Evolutionary conservation across 2,113 vertebrate genomes (phyloP), one percentile per base, ranked within the genome.

Genomic region (Spilogale gracilis): DNA sequence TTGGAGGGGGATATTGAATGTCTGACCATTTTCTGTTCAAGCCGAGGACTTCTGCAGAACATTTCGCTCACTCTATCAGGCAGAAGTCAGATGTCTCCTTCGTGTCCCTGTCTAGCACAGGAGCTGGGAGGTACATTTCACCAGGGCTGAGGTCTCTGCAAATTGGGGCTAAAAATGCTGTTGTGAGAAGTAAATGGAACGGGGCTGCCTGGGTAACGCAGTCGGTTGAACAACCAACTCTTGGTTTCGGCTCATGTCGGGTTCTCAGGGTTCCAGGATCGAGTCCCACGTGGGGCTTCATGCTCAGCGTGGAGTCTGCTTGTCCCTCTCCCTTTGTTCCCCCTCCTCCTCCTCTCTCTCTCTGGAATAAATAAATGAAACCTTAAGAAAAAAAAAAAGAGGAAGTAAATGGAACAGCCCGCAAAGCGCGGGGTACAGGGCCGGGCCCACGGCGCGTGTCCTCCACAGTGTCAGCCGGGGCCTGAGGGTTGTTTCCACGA

Each of bases 361-460:
- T 65, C 27, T 65, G 30, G 63, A 32, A 67, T 32, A 67, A 67
- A 67, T 32, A 32, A 67, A 67, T 67, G 32, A 65, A 65, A 65
- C 5, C 27, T 65, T 65, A 65, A 67, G 30, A 14, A 14, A 32
- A 32, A 65, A 30, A 25, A 25, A 27, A 27, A 30, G 61, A 65
- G 16, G 63, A 65, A 67, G 30, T 67, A 67, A 32, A 67, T 32
- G n/a, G 71, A 73, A 73, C 8, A 12, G 50, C 10, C 17, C 0
- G 0, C 3, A 25, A 21, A 67, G 78, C 3, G 0, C 65, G 4
- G 20, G 56, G 58, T 6, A 4, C 4, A 12, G n/a, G 4, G 2
- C n/a, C 54, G 23, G 45, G 45, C 43, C 61, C 17, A 1, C 1
- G 8, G 25, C 6, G 63, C 9, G 43, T 3, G 3, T 18, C 3